Evolutionary conservation across 2,797 vertebrate species (phyloP).

Genomic region (Lepidocolaptes lacrymiger): DNA sequence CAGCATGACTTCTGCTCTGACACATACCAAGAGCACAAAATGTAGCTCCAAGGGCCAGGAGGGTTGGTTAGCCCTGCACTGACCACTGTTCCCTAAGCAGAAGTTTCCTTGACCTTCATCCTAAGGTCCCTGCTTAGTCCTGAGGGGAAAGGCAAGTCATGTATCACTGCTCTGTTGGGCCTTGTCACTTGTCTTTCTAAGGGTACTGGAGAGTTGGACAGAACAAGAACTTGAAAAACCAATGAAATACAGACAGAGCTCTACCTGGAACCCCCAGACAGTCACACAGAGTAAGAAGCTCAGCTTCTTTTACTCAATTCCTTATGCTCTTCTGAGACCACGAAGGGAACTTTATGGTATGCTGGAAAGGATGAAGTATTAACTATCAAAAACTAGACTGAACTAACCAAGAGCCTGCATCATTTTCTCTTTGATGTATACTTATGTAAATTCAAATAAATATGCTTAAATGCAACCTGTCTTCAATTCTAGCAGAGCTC

Average conservation of each 20-base stretch:
- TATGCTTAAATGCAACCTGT: slow-evolving; percentile 48
- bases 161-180: not conserved
- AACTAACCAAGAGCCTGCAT: slow-evolving; percentile 9
- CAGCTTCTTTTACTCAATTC: slow-evolving; percentile 15
- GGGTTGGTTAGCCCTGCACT: not conserved
- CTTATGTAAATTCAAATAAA: slow-evolving; percentile 61
- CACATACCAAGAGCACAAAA: not conserved
- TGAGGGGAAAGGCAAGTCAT: not conserved
- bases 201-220: not conserved
- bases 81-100: not conserved
- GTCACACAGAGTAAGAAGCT: not conserved
- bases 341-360: slow-evolving; percentile 47
- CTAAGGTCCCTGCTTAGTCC: not conserved
- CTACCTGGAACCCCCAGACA: not conserved
- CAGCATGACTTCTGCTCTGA: not conserved
- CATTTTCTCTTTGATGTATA: slow-evolving; percentile 46
- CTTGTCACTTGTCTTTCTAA: not conserved
- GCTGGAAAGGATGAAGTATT: slow-evolving; percentile 38
- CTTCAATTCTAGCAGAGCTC: slow-evolving; percentile 50
- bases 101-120: not conserved
- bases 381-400: slow-evolving; percentile 40
- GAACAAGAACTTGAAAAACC: not conserved
- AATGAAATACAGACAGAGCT: not conserved
- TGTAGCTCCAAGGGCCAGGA: not conserved
- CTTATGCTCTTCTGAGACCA: not conserved